phyloP scores from a whole-genome alignment of 2,888 invertebrate species.

The Epistrophe grossulariae region DNA sequence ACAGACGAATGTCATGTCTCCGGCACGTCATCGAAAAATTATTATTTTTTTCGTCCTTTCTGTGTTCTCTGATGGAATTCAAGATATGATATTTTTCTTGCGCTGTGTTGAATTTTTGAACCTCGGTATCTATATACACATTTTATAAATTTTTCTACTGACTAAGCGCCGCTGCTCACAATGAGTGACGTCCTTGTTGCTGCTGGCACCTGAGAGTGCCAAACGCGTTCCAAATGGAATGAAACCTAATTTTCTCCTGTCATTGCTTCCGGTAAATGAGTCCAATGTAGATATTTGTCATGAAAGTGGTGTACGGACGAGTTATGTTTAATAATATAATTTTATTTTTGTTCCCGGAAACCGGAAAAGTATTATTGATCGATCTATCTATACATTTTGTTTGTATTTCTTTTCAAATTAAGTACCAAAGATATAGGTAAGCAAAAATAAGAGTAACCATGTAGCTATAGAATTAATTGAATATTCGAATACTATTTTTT shows the following conservation, averaged over 20 bases:
- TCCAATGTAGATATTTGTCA: constrained; percentile 49
- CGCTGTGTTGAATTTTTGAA: constrained; percentile 22
- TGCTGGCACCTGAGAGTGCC: constrained; percentile 24
- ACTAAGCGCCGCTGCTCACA: background rate
- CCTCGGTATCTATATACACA: background rate
- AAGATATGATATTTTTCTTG: constrained; percentile 15
- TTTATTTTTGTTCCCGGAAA: constrained; percentile 43
- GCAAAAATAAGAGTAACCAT: no score
- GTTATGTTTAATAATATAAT: constrained; percentile 47
- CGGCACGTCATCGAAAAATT: constrained; percentile 45
- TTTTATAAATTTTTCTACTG: constrained; percentile 8
- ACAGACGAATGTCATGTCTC: constrained; percentile 54
- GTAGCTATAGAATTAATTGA: no score
- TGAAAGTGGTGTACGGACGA: constrained; percentile 6
- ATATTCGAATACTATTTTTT: no score
- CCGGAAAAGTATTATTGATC: constrained; percentile 28
- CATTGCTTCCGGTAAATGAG: constrained; percentile 50
- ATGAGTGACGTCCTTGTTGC: constrained; percentile 37
- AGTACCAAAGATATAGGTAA: no score
- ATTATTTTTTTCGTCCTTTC: constrained; percentile 46
- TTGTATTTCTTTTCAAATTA: background rate
- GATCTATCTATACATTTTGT: background rate
- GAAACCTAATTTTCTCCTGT: constrained; percentile 50
- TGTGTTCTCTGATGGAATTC: constrained; percentile 22
- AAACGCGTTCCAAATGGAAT: constrained; percentile 27